Conservation (phyloP, 2,113 vertebrate species). For the Eulemur macaco region DNA sequence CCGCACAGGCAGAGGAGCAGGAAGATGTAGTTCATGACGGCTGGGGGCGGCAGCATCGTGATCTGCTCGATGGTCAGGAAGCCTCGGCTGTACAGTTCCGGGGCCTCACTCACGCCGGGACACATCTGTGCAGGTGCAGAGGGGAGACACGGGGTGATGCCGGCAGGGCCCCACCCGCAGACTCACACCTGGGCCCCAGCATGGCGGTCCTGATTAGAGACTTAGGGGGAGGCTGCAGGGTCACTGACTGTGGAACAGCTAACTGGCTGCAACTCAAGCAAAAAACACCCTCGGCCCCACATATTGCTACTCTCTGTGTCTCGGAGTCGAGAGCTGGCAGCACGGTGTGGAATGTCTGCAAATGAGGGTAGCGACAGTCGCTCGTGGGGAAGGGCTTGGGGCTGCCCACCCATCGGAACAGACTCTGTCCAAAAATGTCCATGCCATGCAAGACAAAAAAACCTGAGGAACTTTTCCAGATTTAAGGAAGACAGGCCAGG, state of each 20-base stretch:
- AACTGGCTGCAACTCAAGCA: background rate
- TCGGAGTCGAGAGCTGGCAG: background rate
- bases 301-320: fast-evolving
- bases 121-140: slow-evolving; percentile 70
- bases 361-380: fast-evolving
- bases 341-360: fast-evolving
- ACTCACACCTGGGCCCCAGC: background rate
- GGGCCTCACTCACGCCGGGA: background rate
- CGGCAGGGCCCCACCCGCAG: background rate
- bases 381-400: fast-evolving
- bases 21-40: slow-evolving; percentile 71
- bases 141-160: background rate
- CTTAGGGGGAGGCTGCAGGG: fast-evolving
- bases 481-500: no score
- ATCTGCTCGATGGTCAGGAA: slow-evolving; percentile 62
- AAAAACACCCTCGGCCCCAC: background rate
- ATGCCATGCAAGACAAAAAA: background rate
- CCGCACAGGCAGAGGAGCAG: slow-evolving; percentile 82
- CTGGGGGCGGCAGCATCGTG: background rate
- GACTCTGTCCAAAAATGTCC: background rate
- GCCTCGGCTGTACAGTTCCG: slow-evolving; percentile 18
- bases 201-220: fast-evolving
- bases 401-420: fast-evolving
- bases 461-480: background rate
- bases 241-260: background rate